Conservation (phyloP, 2,797 vertebrate species). For the Pangasius mekongensis region DNA sequence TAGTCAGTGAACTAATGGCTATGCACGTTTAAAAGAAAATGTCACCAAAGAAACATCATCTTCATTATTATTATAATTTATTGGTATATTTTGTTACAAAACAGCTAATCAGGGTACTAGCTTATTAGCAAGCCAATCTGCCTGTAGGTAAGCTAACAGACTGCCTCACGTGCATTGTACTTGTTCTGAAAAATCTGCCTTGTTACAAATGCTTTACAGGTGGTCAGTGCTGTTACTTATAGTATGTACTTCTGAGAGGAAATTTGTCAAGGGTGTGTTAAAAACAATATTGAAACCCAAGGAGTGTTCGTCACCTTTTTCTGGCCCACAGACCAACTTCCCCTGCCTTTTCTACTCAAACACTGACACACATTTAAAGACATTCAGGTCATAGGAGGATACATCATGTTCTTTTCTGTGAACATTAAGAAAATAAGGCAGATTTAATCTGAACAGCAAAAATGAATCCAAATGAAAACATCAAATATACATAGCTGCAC, state of each 20-base stretch:
- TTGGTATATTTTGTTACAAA: conserved; percentile 13
- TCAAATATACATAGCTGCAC: conserved; percentile 36
- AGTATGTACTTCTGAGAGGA: neutral
- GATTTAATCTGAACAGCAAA: conserved; percentile 18
- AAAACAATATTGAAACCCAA: neutral
- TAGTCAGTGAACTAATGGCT: neutral
- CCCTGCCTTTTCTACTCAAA: neutral
- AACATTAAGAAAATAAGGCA: conserved; percentile 1
- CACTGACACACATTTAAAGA: conserved; percentile 17
- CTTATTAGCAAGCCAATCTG: neutral
- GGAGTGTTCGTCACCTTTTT: neutral
- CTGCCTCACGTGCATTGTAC: neutral
- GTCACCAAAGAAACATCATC: neutral
- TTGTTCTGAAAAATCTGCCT: neutral
- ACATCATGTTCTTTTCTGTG: neutral
- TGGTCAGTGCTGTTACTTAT: neutral
- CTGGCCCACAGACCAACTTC: neutral
- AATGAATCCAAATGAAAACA: conserved; percentile 8
- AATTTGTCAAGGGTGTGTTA: neutral
- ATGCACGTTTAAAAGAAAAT: neutral
- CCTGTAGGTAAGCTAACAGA: neutral
- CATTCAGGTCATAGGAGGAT: neutral
- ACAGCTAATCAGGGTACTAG: conserved; percentile 8
- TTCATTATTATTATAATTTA: neutral
- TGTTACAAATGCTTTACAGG: neutral